These are phyloP conservation scores for Oegoconia quadripuncta DNA, from an alignment of 2,888 invertebrate genomes.

Conservation along the genomic window DNA sequence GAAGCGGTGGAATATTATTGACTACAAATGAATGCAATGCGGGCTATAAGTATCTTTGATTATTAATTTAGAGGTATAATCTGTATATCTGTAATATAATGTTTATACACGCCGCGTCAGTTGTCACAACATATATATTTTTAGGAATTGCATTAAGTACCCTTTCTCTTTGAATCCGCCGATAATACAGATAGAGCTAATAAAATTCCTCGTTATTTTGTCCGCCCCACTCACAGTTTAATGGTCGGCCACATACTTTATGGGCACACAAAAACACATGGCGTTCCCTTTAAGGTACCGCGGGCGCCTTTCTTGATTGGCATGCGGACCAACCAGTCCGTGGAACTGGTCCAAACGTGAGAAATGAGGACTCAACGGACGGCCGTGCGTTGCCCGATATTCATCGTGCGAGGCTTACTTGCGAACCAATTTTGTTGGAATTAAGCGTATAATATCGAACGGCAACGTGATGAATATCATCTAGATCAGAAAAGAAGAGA, in stretches of 20 bases:
- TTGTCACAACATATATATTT: too few species aligned
- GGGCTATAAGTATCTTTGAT: too few species aligned
- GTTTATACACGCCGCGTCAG: too few species aligned
- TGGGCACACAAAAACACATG: slow-evolving; percentile 54
- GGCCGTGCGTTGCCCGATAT: slow-evolving; percentile 54
- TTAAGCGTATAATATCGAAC: slow-evolving; percentile 1
- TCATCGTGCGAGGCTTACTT: slow-evolving; percentile 41
- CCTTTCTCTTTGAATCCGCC: too few species aligned
- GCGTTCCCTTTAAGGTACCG: slow-evolving; percentile 65
- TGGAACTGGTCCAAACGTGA: slow-evolving; percentile 63
- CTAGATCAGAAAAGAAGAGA: background rate
- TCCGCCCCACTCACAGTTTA: slow-evolving; percentile 36
- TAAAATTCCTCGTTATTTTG: slow-evolving; percentile 32
- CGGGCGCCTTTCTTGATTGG: slow-evolving; percentile 68
- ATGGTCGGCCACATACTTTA: slow-evolving; percentile 46
- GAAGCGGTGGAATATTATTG: too few species aligned
- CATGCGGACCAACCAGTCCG: slow-evolving; percentile 59
- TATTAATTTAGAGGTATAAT: too few species aligned
- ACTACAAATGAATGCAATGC: too few species aligned
- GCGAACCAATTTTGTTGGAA: slow-evolving; percentile 36
- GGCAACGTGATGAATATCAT: background rate
- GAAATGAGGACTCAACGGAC: slow-evolving; percentile 55
- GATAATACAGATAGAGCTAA: slow-evolving; percentile 11
- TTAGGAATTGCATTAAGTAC: too few species aligned
- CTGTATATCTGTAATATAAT: too few species aligned